A percentile compares a stretch with the other conserved stretches of the same genome.
phyloP scores from a whole-genome alignment of 2,113 vertebrate genomes.

The Sinocyclocheilus rhinocerous region DNA sequence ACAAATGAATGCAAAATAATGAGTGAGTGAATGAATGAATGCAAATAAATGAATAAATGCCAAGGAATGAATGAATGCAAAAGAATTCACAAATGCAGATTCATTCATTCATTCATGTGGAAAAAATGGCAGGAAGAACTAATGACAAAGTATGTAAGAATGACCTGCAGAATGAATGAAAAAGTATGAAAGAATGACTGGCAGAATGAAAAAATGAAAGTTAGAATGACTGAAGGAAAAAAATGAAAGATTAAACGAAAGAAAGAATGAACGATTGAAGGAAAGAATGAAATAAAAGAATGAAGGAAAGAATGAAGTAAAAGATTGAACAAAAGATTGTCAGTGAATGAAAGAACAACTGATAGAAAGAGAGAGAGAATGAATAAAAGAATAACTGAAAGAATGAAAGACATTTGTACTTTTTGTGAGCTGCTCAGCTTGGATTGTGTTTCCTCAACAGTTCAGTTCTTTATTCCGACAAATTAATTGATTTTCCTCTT shows the following conservation, averaged over 20 bases:
- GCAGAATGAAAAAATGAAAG: too few relatives aligned
- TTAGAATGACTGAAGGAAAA: background rate
- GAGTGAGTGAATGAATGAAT: background rate
- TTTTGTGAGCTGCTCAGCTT: slow-evolving; percentile 2
- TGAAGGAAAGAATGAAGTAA: background rate
- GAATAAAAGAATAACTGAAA: background rate
- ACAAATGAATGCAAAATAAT: background rate
- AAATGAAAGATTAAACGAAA: background rate
- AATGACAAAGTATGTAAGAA: too few relatives aligned
- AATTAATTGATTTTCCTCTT: slow-evolving; percentile 18
- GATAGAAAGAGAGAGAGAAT: background rate
- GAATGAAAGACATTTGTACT: slow-evolving; percentile 5
- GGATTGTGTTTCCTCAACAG: slow-evolving; percentile 3
- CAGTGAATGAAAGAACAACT: background rate
- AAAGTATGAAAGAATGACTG: background rate
- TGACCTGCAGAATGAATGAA: background rate
- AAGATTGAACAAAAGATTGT: background rate
- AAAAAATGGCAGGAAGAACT: too few relatives aligned
- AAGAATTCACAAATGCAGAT: too few relatives aligned
- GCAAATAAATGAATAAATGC: too few relatives aligned
- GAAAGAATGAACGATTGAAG: background rate
- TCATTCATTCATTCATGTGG: too few relatives aligned
- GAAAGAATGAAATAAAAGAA: background rate
- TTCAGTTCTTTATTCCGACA: slow-evolving; percentile 17
- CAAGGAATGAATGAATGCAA: too few relatives aligned